Evolutionary conservation across 1,140 invertebrate species (phyloP).

Genomic region (Pseudobourletiella spinata): DNA sequence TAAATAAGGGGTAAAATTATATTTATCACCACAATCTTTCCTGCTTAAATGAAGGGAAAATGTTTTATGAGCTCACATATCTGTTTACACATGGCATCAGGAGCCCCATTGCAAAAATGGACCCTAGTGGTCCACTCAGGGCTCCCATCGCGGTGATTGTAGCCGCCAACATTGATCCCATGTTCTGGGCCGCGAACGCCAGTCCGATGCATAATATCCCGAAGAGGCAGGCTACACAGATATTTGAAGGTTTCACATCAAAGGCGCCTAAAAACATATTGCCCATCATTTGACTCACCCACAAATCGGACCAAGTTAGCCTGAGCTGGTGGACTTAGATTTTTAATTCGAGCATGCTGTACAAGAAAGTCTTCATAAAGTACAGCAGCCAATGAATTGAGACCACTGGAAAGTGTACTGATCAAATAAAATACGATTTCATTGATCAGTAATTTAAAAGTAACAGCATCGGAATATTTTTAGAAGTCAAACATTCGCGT

Average conservation of each 20-base stretch:
- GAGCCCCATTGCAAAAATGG: conserved; percentile 43
- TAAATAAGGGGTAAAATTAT: too few relatives aligned
- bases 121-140: conserved; percentile 40
- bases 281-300: conserved; percentile 25
- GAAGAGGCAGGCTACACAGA: conserved; percentile 27
- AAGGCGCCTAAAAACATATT: too few relatives aligned
- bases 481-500: too few relatives aligned
- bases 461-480: too few relatives aligned
- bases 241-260: neutral
- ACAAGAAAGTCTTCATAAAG: conserved; percentile 46
- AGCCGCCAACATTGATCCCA: conserved; percentile 39
- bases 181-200: conserved; percentile 33
- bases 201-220: conserved; percentile 32
- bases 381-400: conserved; percentile 47
- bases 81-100: conserved; percentile 43
- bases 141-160: conserved; percentile 44
- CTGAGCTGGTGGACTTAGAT: conserved; percentile 16
- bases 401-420: conserved; percentile 46
- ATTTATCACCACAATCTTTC: too few relatives aligned
- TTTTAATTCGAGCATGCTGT: conserved; percentile 15
- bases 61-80: conserved; percentile 20
- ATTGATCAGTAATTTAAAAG: too few relatives aligned
- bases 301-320: conserved; percentile 27
- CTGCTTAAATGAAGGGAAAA: too few relatives aligned
- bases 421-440: neutral